Percentiles rank a stretch among this genome's conserved stretches.
Conservation (phyloP, 2,888 invertebrate species). For the Doris montereyensis region DNA sequence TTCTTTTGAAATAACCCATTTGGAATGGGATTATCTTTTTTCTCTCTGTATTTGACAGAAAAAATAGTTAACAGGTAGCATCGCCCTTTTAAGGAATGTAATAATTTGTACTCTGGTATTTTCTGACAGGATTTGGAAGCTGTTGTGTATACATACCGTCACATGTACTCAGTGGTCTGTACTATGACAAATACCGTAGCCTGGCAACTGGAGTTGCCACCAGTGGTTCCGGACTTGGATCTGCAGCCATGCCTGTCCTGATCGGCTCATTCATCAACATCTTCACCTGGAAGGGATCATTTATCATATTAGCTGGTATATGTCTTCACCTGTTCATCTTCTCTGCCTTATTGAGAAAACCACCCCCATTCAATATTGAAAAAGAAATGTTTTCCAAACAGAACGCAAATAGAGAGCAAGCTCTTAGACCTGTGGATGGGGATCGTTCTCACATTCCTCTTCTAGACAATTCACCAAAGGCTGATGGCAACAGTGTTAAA, state of each 20-base stretch:
- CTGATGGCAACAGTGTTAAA: no score
- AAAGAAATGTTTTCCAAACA: not conserved
- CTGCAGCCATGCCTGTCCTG: conserved; percentile 60
- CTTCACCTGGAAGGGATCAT: conserved; percentile 64
- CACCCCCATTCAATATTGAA: conserved; percentile 2
- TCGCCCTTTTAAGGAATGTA: not conserved
- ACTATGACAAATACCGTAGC: conserved; percentile 61
- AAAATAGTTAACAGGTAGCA: not conserved
- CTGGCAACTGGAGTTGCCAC: conserved; percentile 63
- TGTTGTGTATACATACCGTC: conserved; percentile 64
- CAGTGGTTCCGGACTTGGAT: conserved; percentile 61
- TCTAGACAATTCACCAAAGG: no score
- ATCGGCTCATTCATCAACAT: conserved; percentile 55
- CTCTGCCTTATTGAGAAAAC: conserved; percentile 54
- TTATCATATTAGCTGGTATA: conserved; percentile 59
- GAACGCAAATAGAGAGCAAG: not conserved
- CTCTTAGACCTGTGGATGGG: not conserved
- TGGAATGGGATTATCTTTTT: no score
- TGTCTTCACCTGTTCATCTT: conserved; percentile 59
- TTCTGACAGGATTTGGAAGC: conserved; percentile 60
- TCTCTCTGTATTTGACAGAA: no score
- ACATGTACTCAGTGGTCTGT: conserved; percentile 63
- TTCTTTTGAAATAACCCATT: no score
- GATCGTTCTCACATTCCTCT: no score
- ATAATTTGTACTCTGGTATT: not conserved